Percentiles rank a stretch among this genome's conserved stretches.
Conservation (phyloP, 2,888 invertebrate genomes). For the Anticlea derivata region DNA sequence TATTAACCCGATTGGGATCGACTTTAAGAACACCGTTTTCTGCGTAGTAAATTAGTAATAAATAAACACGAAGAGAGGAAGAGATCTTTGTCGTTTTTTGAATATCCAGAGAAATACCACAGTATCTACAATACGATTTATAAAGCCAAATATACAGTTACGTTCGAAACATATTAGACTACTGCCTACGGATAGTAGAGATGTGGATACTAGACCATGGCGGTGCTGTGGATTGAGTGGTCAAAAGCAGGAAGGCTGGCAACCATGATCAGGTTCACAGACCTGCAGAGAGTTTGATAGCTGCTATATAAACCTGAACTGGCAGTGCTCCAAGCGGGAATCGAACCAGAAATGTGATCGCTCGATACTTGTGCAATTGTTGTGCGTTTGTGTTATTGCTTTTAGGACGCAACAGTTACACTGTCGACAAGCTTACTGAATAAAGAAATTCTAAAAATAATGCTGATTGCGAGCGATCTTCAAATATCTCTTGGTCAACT, state of each 20-base stretch:
- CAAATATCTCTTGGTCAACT: too few species aligned
- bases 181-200: too few species aligned
- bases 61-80: too few species aligned
- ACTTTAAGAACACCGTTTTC: neutral
- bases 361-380: slow-evolving; percentile 35
- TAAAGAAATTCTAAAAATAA: too few species aligned
- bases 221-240: neutral
- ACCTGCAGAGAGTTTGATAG: slow-evolving; percentile 47
- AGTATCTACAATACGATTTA: too few species aligned
- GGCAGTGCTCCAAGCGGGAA: slow-evolving; percentile 53
- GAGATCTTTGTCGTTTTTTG: too few species aligned
- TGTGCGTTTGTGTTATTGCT: too few species aligned
- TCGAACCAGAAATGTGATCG: slow-evolving; percentile 43
- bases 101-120: neutral
- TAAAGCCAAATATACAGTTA: too few species aligned
- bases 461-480: too few species aligned
- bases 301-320: slow-evolving; percentile 49
- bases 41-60: too few species aligned
- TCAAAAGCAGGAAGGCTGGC: slow-evolving; percentile 9
- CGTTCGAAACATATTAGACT: too few species aligned
- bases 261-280: slow-evolving; percentile 47
- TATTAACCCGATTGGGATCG: slow-evolving; percentile 1
- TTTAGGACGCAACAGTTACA: slow-evolving; percentile 12
- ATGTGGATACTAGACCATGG: too few species aligned
- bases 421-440: neutral